Evolutionary conservation across 2,888 invertebrate species (phyloP), one percentile per base, ranked within the genome.

Genomic region (Ormia ochracea): DNA sequence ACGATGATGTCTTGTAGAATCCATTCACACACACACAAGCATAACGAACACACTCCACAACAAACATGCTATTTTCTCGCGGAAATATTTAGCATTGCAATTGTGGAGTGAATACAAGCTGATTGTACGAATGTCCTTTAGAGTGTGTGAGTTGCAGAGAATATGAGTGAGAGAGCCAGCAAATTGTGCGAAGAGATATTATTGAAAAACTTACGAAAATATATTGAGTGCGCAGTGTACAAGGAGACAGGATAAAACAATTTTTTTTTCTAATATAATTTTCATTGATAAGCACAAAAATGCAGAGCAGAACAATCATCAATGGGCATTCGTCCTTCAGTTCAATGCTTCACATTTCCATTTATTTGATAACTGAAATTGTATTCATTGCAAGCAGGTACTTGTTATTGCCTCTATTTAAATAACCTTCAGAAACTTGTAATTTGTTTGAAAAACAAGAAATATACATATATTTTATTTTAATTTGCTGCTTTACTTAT

Each of bases 251-350:
- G 4, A 28, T 10, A 70, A 58, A 58, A n/a, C 54, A 54, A 58
- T 48, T 28, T 26, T 48, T n/a, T 45, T 10, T 58, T n/a, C 48
- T 17, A 17, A 28, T 26, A 23, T 23, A 17, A 36, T 21, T 59
- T 70, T 59, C 70, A 70, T 70, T 70, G 70, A 59, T 70, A 70
- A 69, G 48, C 33, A 56, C 9, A 23, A 68, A 68, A 69, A 36
- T 19, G 21, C 59, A 59, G 50, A 59, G 70, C 19, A 59, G 38
- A 38, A 50, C 48, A 70, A 50, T 58, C 26, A 69, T 69, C 69
- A 69, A 69, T 69, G 69, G 4, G 5, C n/a, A 45, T 36, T 56
- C 19, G 58, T 69, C 69, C 69, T 58, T 69, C 69, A 14, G 12
- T 36, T 48, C 58, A 58, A 56, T 48, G 69, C 17, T 68, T 36